Evolutionary conservation across 2,888 invertebrate genomes (phyloP), one percentile per base, ranked within the genome.

Genomic region (Leptinotarsa rubiginosa): DNA sequence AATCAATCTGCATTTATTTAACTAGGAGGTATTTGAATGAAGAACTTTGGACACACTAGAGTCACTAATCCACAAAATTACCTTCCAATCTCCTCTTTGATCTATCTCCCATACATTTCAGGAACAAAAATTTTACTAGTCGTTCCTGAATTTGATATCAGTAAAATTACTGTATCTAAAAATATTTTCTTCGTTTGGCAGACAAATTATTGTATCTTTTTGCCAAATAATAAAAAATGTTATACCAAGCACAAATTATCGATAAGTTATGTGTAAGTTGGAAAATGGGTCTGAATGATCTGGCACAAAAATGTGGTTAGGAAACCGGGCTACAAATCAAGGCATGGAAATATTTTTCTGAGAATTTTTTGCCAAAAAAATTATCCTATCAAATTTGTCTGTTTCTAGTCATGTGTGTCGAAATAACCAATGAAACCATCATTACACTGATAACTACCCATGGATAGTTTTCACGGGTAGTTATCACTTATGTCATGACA

Each of bases 201-300:
- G 66, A 73, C 47, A 68, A 41, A 59, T 65, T 54, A 31, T 31
- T 62, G 54, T 77, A 78, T 75, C 72, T 71, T 77, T 78, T 75
- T 79, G 79, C 81, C 78, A 79, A 79, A 79, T 76, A 41, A 74
- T 74, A 75, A 76, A 75, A 78, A 56, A 69, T 69, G 47, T 79
- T 75, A 77, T 75, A 78, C 74, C 78, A 85, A 85, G 86, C 86
- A 86, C 86, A 86, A 86, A 86, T 85, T 86, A 86, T 83, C 76
- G 81, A 81, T 86, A 86, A 84, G 85, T 82, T 83, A 76, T 50
- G 62, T 62, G 62, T 62, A 62, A 73, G 78, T 73, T 81, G 83
- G 83, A 83, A 83, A 83, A 83, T 84, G 84, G 83, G 83, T 74
- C 31, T 7, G 41, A n/a, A 12, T 62, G 62, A 62, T 31, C 31